Percentiles rank a stretch among this genome's conserved stretches.
phyloP scores from a whole-genome alignment of 2,797 vertebrate species.

The Myotis daubentonii region DNA sequence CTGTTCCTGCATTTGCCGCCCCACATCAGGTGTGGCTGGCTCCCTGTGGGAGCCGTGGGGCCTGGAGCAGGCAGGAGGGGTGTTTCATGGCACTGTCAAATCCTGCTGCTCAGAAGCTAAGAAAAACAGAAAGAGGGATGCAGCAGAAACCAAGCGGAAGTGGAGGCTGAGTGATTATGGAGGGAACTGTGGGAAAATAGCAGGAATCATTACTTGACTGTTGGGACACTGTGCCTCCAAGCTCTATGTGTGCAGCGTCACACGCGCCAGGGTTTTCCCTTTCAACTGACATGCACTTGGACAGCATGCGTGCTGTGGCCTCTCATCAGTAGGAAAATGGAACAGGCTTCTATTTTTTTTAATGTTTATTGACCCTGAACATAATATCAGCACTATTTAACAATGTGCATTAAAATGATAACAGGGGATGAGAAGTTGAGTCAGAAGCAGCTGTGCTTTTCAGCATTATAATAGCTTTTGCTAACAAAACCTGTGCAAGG shows the following conservation, averaged over 20 bases:
- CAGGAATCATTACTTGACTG: background rate
- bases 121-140: background rate
- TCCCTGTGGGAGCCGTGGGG: background rate
- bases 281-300: rapidly evolving
- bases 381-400: background rate
- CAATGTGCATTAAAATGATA: background rate
- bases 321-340: background rate
- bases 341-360: background rate
- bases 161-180: rapidly evolving
- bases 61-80: background rate
- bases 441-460: background rate
- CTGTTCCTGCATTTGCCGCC: background rate
- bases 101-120: background rate
- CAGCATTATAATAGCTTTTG: background rate
- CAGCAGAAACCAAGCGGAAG: background rate
- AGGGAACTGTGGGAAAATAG: background rate
- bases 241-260: background rate
- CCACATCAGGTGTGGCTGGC: background rate
- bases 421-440: background rate
- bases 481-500: background rate
- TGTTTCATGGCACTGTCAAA: background rate
- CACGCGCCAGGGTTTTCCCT: background rate
- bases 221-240: background rate
- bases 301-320: background rate
- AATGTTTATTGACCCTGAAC: background rate